Evolutionary conservation across 1,140 invertebrate species (phyloP), one percentile per base, ranked within the genome.

Genomic region (Eulimnadia texana): DNA sequence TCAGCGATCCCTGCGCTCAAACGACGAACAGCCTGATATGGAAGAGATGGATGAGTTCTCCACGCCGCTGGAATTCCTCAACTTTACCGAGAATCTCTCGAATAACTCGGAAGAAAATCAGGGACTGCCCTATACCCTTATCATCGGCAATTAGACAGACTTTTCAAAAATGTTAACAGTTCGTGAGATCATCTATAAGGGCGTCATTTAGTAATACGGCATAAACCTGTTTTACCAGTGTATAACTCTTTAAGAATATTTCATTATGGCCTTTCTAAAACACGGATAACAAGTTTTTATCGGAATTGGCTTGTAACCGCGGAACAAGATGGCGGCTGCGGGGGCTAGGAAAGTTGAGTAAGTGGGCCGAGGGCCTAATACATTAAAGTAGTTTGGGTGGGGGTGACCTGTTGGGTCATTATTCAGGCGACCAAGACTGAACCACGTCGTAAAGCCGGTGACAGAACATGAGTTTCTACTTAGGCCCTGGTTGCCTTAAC

Each of bases 401-500:
- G 33, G 33, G 33, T 42, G 33, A 42, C 33, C 33, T 42, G 33
- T 42, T 42, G 33, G 33, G 33, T 42, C 33, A 42, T 42, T 42
- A 42, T 42, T 42, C 33, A 42, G n/a, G 33, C 33, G 33, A 42
- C 33, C 33, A 42, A 42, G 33, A 42, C 33, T 42, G 33, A 42
- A 57, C 55, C 55, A 27, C 55, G 33, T 57, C 55, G 55, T 57
- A 57, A 57, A 57, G 55, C 55, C 55, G 55, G 55, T 57, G 55
- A 57, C 55, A 57, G 55, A 57, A 57, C 55, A 57, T 33, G 55
- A 57, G 55, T 57, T 57, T 57, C 55, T 57, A 57, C 55, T 57
- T 57, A 57, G 33, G 55, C 33, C 33, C 33, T 6, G 33, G 33
- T 42, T 42, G 33, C 33, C 33, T 42, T 9, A 42, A 42, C 33